Percentiles rank a stretch among this genome's conserved stretches.
Conservation (phyloP, 1,140 invertebrate species). For the Drosophila novamexicana region DNA sequence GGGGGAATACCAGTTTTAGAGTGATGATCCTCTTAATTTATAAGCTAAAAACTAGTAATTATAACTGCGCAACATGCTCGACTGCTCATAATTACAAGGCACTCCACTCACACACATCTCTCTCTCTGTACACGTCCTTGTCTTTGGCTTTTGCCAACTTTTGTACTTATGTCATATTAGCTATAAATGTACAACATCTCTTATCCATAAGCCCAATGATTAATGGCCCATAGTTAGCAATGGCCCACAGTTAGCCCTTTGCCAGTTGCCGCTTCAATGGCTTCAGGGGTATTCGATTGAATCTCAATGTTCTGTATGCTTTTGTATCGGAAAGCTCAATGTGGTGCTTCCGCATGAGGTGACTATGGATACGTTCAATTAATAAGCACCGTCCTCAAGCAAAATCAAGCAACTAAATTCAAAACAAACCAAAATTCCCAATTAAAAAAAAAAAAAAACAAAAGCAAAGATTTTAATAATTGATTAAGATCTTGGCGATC, state of each 20-base stretch:
- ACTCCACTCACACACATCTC: not conserved
- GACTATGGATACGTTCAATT: slow-evolving; percentile 14
- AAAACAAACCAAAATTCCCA: slow-evolving; percentile 6
- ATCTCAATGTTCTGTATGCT: slow-evolving; percentile 63
- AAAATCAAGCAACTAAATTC: not conserved
- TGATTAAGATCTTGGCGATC: slow-evolving; percentile 6
- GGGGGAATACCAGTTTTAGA: slow-evolving; percentile 70
- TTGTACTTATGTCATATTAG: slow-evolving; percentile 83
- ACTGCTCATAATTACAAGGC: slow-evolving; percentile 76
- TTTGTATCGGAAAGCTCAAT: slow-evolving; percentile 71
- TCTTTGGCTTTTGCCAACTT: slow-evolving; percentile 76
- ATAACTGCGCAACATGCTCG: slow-evolving; percentile 69
- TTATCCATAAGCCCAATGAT: slow-evolving; percentile 65
- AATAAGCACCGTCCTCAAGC: slow-evolving; percentile 11
- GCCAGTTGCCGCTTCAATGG: slow-evolving; percentile 73
- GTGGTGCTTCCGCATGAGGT: slow-evolving; percentile 55
- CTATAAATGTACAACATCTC: slow-evolving; percentile 75
- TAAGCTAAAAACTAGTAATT: slow-evolving; percentile 83
- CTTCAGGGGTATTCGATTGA: slow-evolving; percentile 52
- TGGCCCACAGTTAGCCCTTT: slow-evolving; percentile 55
- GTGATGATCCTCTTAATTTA: slow-evolving; percentile 83
- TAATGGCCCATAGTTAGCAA: slow-evolving; percentile 68
- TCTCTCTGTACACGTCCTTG: slow-evolving; percentile 47
- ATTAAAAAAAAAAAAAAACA: not conserved
- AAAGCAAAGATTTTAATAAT: slow-evolving; percentile 11